Evolutionary conservation across 2,797 vertebrate species (phyloP).

Genomic region (Onychomys torridus): DNA sequence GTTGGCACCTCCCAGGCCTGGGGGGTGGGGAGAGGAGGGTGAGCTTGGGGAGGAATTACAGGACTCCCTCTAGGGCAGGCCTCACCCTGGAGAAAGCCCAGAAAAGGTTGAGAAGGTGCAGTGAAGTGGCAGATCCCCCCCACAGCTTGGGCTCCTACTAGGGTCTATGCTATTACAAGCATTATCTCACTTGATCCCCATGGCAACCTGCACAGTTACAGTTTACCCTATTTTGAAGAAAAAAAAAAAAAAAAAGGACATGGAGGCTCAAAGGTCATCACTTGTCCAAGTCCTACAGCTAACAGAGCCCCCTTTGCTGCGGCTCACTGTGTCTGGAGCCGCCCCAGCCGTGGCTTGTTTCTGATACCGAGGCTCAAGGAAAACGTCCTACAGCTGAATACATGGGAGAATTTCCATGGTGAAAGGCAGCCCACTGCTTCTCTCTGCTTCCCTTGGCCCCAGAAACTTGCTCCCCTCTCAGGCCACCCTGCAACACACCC

Average conservation of each 20-base stretch:
- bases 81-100: constrained; percentile 57
- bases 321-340: background rate
- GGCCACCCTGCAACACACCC: background rate
- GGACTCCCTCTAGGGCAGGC: constrained; percentile 51
- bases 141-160: background rate
- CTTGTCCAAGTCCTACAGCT: background rate
- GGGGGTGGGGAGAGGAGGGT: background rate
- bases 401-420: background rate
- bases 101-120: constrained; percentile 45
- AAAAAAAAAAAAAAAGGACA: constrained; percentile 36
- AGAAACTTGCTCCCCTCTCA: background rate
- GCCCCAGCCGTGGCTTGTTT: background rate
- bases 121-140: constrained; percentile 34
- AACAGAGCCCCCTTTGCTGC: background rate
- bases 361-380: background rate
- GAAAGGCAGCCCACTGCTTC: background rate
- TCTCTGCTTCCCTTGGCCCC: background rate
- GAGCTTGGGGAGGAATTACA: constrained; percentile 46
- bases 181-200: background rate
- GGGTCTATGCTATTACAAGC: background rate
- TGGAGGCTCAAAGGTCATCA: constrained; percentile 30
- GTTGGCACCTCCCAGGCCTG: constrained; percentile 75
- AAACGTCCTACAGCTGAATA: background rate
- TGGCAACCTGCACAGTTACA: constrained; percentile 9
- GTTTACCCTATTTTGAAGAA: constrained; percentile 57